Evolutionary conservation across 2,797 vertebrate genomes (phyloP), one percentile per base, ranked within the genome.

Genomic region (Buceros bicornis): DNA sequence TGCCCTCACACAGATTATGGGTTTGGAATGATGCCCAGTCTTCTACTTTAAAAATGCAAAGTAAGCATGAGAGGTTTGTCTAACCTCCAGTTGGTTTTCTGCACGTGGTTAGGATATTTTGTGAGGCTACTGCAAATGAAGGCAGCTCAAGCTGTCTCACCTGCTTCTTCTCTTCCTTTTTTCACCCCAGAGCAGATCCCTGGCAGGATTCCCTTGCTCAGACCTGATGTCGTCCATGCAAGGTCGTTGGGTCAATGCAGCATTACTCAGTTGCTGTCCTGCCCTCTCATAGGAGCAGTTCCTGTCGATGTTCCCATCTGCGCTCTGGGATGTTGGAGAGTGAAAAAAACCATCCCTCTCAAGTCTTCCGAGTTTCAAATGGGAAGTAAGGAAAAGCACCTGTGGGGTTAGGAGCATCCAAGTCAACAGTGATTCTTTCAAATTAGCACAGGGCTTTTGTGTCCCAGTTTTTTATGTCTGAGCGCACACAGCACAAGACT

Each of bases 11-110:
- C 13, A 33, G 73, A 78, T 83, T 72, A 91, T 42, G 66, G 58
- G 43, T 47, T 96, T 96, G 96, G 95, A 93, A 31, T 19, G n/a
- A 33, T 56, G 87, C 89, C 95, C 93, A 90, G 77, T 8, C 54
- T 84, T 83, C 50, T 37, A 51, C 79, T 90, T 43, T 1, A 0
- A 73, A 95, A 95, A 73, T 17, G 79, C 92, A 76, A 58, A 90
- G 87, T 51, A 95, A 96, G 87, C 85, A 86, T 1, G 0, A 91
- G 87, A 89, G 89, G 37, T 81, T 71, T 89, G 84, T 73, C 22
- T 61, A 87, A 82, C 64, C 90, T 89, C 62, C 26, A 18, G 2
- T 6, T 50, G 83, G 31, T 35, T 87, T 82, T 91, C 43, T 82
- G 33, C 53, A 70, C 1, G 0, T 6, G 22, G 25, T 43, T 25